Evolutionary conservation across 1,140 invertebrate genomes (phyloP), one percentile per base, ranked within the genome.

Genomic region (Pseudomyrmex flavicornis): DNA sequence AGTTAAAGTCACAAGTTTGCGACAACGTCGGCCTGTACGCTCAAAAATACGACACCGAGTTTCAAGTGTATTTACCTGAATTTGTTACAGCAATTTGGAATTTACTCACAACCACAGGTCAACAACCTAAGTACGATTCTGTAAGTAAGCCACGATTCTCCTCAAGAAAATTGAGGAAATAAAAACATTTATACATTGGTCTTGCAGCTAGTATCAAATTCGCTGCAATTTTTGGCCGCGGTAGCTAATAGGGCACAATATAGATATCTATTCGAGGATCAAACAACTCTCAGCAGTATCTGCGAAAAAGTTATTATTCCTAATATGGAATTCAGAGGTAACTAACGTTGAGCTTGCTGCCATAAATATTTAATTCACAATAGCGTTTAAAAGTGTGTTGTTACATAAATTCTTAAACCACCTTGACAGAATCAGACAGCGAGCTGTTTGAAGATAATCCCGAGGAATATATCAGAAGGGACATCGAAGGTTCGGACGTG

Each of bases 401-500:
- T 7, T 7, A 35, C 35, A 35, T 35, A 35, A 35, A 35, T 35
- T 35, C 35, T 35, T 35, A 35, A 35, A 35, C 35, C 35, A 35
- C 0, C 68, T 83, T 89, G 94, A 10, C 89, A 98, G 98, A 96
- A 73, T 97, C 97, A 0, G 99, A 99, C 95, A 97, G 98, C 94
- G 99, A 99, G 94, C 92, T 99, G 52, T 99, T 99, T 95, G 98
- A 99, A 94, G 98, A 99, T 91, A 99, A 99, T 94, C 98, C 99
- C 0, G 99, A 99, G 93, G 99, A 99, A 94, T 99, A 99, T 91
- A 99, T 99, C 82, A 95, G 98, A 56, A 95, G 98, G 65, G 99
- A 99, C 95, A 98, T 99, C 85, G 99, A 99, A 95, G 99, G 99
- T 5, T 99, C 98, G n/a, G 99, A 99, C 94, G 97, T 99, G 50